A percentile compares a stretch with the other conserved stretches of the same genome.
Conservation (phyloP, 37 sponge, comb jelly and placozoan species). For the Halichondria panicea region DNA sequence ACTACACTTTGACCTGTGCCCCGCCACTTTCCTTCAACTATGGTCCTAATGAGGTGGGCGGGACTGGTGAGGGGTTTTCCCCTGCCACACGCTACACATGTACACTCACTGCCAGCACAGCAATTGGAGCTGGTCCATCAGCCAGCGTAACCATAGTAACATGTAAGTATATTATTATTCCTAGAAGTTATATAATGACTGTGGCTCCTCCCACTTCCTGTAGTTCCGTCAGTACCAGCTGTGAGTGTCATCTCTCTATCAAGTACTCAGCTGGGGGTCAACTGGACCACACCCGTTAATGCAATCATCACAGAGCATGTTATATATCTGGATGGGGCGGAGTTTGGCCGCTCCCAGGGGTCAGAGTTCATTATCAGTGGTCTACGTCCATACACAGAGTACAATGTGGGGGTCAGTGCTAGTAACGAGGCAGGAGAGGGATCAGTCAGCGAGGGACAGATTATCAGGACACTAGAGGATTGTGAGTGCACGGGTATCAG, state of each 20-base stretch:
- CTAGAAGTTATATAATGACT: not conserved
- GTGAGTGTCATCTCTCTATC: not conserved
- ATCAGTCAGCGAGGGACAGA: not conserved
- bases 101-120: not conserved
- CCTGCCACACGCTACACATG: constrained; percentile 18
- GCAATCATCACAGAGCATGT: not conserved
- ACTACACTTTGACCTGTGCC: constrained; percentile 17
- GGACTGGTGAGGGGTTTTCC: not conserved
- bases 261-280: not conserved
- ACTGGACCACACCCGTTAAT: not conserved
- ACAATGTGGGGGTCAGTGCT: not conserved
- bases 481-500: too few species aligned
- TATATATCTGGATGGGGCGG: not conserved
- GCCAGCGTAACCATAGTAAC: not conserved
- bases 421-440: not conserved
- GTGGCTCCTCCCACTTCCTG: not conserved
- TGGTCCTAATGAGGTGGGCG: too few species aligned
- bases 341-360: not conserved
- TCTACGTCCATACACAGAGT: constrained; percentile 13
- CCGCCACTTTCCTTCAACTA: not conserved
- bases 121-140: constrained; percentile 11
- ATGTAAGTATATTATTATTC: not conserved
- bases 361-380: not conserved
- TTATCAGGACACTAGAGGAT: not conserved
- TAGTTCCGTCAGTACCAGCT: not conserved